Base-by-base conservation (phyloP, 2,113 vertebrate genomes). In the Paedocypris sp. region DNA sequence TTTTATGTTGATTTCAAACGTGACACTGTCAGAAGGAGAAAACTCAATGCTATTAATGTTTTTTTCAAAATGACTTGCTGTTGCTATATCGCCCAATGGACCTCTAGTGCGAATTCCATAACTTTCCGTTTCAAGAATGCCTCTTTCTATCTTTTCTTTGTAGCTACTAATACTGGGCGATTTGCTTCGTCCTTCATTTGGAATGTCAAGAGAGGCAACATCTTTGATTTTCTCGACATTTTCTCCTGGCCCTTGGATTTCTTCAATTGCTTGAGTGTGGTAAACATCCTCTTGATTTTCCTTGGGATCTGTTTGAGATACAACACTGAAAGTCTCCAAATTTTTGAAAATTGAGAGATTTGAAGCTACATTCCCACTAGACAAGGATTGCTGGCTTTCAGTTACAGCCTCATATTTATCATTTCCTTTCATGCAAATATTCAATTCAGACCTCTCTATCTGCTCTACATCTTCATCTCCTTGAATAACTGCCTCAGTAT, bases 371-470 rank as follows among this genome's bases (percentile, higher is more conserved):
- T 75, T 31, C 66, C 77, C 77, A 60, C 72, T 75, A 22, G 74
- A 75, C 70, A 19, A 74, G 75, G 0, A 64, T 75, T 79, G 39
- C 41, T 57, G 66, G 5, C 26, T 56, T 3, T 70, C 66, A 53
- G 18, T 48, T 46, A 31, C 60, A 42, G n/a, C 15, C 20, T 67
- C 60, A 23, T 52, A 63, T 66, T 77, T 83, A 6, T 83, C 81
- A 45, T 77, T 83, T 8, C 80, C 79, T 48, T 71, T 50, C 64
- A 83, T 73, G 61, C 71, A 83, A 1, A 82, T 38, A 69, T 82
- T 83, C 33, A 86, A 63, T 73, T 86, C 80, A n/a, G 83, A 83
- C 23, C 32, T 72, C 46, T 83, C 78, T 67, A 70, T 79, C 56
- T 77, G 83, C 60, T 77, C 81, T 61, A 78, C 81, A 1, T 67